These are phyloP conservation scores for Acropternis orthonyx DNA, from an alignment of 2,797 vertebrate genomes.

Conservation along the genomic window DNA sequence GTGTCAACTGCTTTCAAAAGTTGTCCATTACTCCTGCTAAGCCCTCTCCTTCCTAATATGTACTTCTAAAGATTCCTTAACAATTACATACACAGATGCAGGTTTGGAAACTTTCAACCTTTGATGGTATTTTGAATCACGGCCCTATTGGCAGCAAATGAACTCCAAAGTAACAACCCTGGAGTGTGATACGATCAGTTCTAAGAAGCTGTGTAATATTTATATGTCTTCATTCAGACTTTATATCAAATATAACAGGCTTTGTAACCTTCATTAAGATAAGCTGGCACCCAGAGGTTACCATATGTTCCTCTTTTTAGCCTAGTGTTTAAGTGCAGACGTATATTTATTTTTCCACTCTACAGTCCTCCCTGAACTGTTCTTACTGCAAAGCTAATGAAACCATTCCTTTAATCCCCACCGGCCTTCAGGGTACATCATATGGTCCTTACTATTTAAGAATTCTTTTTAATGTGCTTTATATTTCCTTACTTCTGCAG, in stretches of 20 bases:
- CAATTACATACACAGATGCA: constrained; percentile 65
- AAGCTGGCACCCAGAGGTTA: constrained; percentile 70
- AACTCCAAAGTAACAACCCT: constrained; percentile 45
- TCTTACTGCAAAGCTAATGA: constrained; percentile 64
- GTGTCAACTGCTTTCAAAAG: constrained; percentile 36
- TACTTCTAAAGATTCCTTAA: constrained; percentile 59
- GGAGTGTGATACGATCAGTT: constrained; percentile 57
- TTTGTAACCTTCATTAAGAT: constrained; percentile 74
- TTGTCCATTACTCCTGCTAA: neutral
- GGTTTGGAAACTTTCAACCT: constrained; percentile 65
- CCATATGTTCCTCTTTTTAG: constrained; percentile 70
- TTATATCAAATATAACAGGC: constrained; percentile 64
- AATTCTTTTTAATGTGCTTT: constrained; percentile 33
- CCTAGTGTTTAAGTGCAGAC: constrained; percentile 54
- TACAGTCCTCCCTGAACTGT: constrained; percentile 51
- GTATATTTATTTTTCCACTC: constrained; percentile 75
- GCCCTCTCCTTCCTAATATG: constrained; percentile 35
- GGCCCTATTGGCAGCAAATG: constrained; percentile 37
- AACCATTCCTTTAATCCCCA: constrained; percentile 47
- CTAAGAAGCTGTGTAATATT: constrained; percentile 68
- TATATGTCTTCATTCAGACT: constrained; percentile 68
- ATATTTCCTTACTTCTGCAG: constrained; percentile 38
- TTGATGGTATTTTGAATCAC: constrained; percentile 62
- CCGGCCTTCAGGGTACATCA: constrained; percentile 53
- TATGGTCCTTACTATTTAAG: constrained; percentile 52